phyloP scores from a whole-genome alignment of 1,140 invertebrate genomes.

The Prorops nasuta region DNA sequence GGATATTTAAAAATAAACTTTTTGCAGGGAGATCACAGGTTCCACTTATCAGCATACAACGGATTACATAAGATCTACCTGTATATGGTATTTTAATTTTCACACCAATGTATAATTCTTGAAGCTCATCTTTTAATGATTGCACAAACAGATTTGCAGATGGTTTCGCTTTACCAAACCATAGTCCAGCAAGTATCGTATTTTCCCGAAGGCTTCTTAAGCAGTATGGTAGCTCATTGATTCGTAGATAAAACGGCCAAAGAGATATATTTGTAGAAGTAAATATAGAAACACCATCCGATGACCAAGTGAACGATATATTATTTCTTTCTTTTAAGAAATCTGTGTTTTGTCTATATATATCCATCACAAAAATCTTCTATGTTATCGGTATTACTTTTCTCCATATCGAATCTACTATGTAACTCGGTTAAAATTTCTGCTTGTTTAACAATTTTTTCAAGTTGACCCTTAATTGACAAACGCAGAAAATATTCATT shows the following conservation, averaged over 20 bases:
- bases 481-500: conserved; percentile 5
- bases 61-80: no score
- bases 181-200: not conserved
- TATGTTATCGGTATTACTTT: not conserved
- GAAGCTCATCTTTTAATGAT: not conserved
- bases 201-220: not conserved
- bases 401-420: not conserved
- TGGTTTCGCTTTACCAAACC: conserved; percentile 1
- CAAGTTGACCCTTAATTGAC: conserved; percentile 1
- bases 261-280: not conserved
- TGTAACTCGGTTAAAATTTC: not conserved
- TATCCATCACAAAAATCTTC: conserved; percentile 5
- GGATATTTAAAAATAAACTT: not conserved
- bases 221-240: not conserved
- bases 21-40: conserved; percentile 4
- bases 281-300: conserved; percentile 2
- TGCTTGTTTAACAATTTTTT: conserved; percentile 3
- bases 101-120: no score
- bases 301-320: not conserved
- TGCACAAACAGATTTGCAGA: conserved; percentile 1
- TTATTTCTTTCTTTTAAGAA: not conserved
- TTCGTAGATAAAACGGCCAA: not conserved
- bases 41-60: not conserved
- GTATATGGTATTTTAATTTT: no score
- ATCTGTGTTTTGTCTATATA: conserved; percentile 1